Evolutionary conservation across 2,797 vertebrate species (phyloP).

Genomic region (Smutsia temminckii): DNA sequence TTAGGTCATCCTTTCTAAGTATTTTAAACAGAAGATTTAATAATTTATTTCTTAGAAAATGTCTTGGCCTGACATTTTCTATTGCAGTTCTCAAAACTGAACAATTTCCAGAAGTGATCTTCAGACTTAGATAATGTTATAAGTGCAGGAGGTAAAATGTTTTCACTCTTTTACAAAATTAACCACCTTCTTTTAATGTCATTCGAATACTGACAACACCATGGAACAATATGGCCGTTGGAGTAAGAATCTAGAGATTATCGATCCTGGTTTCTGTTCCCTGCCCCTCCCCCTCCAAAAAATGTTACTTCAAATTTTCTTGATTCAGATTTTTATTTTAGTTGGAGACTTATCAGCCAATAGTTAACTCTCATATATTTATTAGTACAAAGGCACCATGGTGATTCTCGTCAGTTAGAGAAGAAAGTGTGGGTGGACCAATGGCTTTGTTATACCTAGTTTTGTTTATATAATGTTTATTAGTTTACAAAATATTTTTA

Average conservation of each 20-base stretch:
- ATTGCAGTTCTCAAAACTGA: neutral
- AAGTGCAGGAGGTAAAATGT: neutral
- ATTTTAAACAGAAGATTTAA: neutral
- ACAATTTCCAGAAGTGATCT: neutral
- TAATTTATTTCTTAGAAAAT: neutral
- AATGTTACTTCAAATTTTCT: neutral
- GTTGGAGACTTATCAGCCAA: neutral
- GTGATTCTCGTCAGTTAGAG: neutral
- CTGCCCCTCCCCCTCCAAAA: neutral
- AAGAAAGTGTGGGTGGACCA: neutral
- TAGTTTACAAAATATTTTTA: neutral
- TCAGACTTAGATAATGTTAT: neutral
- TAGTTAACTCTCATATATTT: neutral
- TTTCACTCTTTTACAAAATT: neutral
- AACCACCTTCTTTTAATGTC: neutral
- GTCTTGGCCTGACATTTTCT: neutral
- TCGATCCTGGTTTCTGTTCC: neutral
- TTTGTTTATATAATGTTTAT: neutral
- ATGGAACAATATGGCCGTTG: neutral
- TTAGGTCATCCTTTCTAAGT: neutral
- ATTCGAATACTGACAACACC: neutral
- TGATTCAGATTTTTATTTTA: neutral
- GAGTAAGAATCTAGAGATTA: neutral
- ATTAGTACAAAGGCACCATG: neutral
- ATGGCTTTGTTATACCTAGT: neutral